These are phyloP conservation scores for Botia kubotai DNA, from an alignment of 2,797 vertebrate species.

Conservation along the genomic window DNA sequence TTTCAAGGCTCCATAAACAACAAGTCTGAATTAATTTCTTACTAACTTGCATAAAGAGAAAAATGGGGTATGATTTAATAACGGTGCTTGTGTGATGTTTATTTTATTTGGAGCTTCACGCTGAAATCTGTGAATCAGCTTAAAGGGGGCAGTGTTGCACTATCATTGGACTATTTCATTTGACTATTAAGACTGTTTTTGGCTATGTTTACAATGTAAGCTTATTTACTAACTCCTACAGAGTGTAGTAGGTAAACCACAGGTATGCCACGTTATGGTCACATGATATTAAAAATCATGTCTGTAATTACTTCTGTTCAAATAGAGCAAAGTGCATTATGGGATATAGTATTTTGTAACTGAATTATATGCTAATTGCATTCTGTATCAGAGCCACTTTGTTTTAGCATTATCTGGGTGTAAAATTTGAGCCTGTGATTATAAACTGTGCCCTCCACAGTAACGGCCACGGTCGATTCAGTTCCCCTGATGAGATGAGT, in stretches of 20 bases:
- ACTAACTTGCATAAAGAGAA: background rate
- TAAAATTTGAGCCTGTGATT: background rate
- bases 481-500: constrained; percentile 80
- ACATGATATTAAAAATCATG: background rate
- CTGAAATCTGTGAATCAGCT: background rate
- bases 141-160: constrained; percentile 35
- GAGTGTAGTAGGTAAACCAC: background rate
- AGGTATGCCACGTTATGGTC: background rate
- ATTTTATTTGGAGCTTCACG: background rate
- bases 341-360: too few species aligned
- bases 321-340: too few species aligned
- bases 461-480: constrained; percentile 68
- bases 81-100: too few species aligned
- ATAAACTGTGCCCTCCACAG: background rate
- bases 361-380: too few species aligned
- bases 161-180: background rate
- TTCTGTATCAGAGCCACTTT: too few species aligned
- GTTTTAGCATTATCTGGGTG: background rate
- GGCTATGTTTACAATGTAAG: too few species aligned
- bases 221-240: too few species aligned
- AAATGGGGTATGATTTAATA: background rate
- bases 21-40: background rate
- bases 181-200: too few species aligned
- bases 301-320: too few species aligned
- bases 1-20: background rate